A percentile compares a stretch with the other conserved stretches of the same genome.
These are phyloP conservation scores for Charanyca ferruginea DNA, from an alignment of 2,888 invertebrate species.

Conservation along the genomic window DNA sequence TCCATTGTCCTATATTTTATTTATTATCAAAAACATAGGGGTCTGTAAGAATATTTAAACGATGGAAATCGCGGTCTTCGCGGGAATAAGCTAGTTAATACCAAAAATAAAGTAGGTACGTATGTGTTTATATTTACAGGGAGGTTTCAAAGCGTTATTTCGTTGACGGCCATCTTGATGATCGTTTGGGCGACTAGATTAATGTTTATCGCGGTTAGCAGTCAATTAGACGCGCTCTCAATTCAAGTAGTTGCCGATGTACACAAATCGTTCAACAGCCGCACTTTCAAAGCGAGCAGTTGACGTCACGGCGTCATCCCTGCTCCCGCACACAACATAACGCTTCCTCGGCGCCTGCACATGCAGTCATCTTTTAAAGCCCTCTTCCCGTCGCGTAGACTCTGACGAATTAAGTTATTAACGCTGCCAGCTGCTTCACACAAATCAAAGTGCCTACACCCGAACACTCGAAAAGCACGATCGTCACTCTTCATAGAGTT, in stretches of 20 bases:
- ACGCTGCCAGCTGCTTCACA: conserved; percentile 88
- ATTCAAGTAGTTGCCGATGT: conserved; percentile 77
- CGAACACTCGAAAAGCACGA: conserved; percentile 81
- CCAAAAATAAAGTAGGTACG: conserved; percentile 25
- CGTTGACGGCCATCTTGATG: conserved; percentile 55
- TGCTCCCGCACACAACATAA: conserved; percentile 78
- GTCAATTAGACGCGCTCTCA: conserved; percentile 78
- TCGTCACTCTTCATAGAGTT: conserved; percentile 81
- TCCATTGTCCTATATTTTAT: no score
- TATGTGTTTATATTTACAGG: conserved; percentile 18
- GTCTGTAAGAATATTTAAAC: no score
- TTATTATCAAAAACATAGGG: no score
- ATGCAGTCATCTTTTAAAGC: conserved; percentile 82
- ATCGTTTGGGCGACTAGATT: conserved; percentile 70
- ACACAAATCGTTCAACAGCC: conserved; percentile 84
- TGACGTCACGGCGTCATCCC: conserved; percentile 75
- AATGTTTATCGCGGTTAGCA: conserved; percentile 79
- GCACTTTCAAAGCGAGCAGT: conserved; percentile 70
- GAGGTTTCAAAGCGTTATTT: conserved; percentile 23
- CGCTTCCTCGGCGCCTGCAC: conserved; percentile 84
- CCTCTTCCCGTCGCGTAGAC: conserved; percentile 85
- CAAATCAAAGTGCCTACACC: conserved; percentile 88
- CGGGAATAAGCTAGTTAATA: no score
- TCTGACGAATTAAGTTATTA: conserved; percentile 91
- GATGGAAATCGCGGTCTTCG: no score